Base-by-base conservation (phyloP, 2,113 vertebrate species). In the Lethenteron reissneri region DNA sequence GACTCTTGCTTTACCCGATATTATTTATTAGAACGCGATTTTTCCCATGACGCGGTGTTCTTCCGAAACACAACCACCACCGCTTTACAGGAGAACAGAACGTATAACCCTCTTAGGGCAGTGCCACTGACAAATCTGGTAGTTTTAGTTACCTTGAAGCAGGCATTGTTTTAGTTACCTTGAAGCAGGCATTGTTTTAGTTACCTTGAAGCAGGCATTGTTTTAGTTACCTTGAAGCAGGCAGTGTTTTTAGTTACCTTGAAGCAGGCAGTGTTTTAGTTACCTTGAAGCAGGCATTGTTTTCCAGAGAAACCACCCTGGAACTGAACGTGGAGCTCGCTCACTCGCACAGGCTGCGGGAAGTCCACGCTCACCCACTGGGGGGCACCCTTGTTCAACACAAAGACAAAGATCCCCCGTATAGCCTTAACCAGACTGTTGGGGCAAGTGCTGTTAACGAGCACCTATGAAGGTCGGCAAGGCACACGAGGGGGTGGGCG, bases 361-460 rank as follows among this genome's bases (percentile, higher is more conserved):
- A 99, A 99, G 41, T 89, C 83, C 74, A 99, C 73, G 9, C 74
- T 72, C 77, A 97, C 83, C 92, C 94, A 99, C 78, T 99, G 94
- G 74, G 70, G 78, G 1, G 82, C 77, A 56, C 94, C 94, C 94
- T 97, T 74, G 10, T 58, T 76, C 59, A 70, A 73, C 68, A 25
- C 3, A 17, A 1, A 71, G 41, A 41, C 41, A 41, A 41, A 41
- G 41, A 41, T 41, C 41, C 41, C 41, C 41, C 41, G 3, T 41
- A 41, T 41, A 41, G 41, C 41, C 41, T 41, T 41, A 41, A 41
- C 41, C 4, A 41, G 41, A 41, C 41, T 41, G 64, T n/a, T n/a
- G 64, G 11, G 60, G 14, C 14, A 14, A 64, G 60, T 14, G 60
- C 14, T 15, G 60, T 14, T 14, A 64, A 4, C 5, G 60, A 19